phyloP scores from a whole-genome alignment of 2,113 vertebrate species.

The Delphinus delphis region DNA sequence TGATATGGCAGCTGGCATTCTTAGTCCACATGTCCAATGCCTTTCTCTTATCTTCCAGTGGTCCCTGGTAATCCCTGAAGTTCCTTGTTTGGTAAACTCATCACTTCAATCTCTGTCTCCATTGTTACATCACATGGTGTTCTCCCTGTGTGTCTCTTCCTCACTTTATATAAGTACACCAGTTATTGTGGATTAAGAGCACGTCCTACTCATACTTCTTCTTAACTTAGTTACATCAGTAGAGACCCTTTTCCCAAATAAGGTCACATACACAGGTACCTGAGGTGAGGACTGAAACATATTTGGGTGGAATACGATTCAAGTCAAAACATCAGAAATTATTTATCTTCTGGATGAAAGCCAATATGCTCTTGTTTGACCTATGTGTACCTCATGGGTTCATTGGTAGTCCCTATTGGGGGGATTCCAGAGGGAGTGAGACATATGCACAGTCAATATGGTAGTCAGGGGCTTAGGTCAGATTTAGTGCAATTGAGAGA shows the following conservation, averaged over 20 bases:
- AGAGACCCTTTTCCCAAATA: background rate
- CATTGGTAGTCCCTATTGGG: background rate
- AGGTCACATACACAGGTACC: background rate
- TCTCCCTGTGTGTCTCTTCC: background rate
- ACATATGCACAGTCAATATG: background rate
- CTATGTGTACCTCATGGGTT: background rate
- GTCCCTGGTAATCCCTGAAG: background rate
- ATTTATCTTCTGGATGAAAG: background rate
- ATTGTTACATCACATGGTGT: fast-evolving
- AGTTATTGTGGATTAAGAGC: background rate
- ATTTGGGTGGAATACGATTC: background rate
- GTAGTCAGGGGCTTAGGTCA: background rate
- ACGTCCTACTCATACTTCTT: background rate
- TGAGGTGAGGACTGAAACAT: background rate
- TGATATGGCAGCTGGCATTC: background rate
- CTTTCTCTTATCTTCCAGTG: background rate
- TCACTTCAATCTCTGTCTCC: background rate
- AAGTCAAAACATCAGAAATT: background rate
- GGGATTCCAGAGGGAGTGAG: fast-evolving
- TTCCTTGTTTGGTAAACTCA: background rate
- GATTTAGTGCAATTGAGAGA: background rate
- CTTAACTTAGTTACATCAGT: background rate
- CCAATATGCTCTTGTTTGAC: background rate
- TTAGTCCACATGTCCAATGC: background rate
- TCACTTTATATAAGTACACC: background rate